Evolutionary conservation across 2,113 vertebrate genomes (phyloP).

Genomic region (Centrocercus urophasianus): DNA sequence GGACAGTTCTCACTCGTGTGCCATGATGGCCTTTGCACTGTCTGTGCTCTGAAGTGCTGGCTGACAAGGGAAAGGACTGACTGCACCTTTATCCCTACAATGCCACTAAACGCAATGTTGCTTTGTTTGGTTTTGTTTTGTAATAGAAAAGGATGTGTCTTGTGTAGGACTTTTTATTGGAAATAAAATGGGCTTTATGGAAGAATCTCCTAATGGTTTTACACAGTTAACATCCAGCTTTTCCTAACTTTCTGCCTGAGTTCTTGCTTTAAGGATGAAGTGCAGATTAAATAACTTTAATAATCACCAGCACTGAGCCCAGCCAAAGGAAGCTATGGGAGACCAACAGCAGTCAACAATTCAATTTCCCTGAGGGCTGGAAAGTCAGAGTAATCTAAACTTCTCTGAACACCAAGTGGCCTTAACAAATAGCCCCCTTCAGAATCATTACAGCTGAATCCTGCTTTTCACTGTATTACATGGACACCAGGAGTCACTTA

Average conservation of each 20-base stretch:
- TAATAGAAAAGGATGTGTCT: neutral
- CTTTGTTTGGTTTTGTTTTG: neutral
- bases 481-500: conserved; percentile 21
- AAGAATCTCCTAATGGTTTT: neutral
- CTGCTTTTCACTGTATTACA: neutral
- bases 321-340: neutral
- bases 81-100: neutral
- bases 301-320: neutral
- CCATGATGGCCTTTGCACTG: fast-evolving
- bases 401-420: neutral
- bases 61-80: neutral
- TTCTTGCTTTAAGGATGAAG: neutral
- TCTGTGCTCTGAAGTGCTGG: neutral
- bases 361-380: conserved; percentile 10
- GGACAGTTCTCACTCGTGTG: neutral
- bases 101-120: neutral
- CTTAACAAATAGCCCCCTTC: conserved; percentile 16
- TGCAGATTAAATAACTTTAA: neutral
- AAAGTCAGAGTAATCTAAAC: neutral
- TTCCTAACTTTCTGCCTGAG: neutral
- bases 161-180: neutral
- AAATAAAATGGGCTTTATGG: neutral
- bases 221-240: neutral
- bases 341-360: neutral
- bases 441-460: conserved; percentile 2